Evolutionary conservation across 2,797 vertebrate species (phyloP).

Genomic region (Acanthis flammea): DNA sequence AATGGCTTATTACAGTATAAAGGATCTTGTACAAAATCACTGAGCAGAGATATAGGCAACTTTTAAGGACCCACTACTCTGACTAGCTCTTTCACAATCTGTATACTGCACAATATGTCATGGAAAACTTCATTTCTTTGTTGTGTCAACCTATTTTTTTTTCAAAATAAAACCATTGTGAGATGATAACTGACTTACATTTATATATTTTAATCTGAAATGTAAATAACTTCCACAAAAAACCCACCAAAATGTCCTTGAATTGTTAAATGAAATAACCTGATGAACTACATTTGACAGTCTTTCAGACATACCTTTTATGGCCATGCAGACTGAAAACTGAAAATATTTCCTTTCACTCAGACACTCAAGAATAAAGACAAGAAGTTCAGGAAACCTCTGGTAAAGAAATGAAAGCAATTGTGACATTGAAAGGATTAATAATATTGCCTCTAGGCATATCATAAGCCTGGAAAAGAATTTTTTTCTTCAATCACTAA

Average conservation of each 20-base stretch:
- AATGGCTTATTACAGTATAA: constrained; percentile 7
- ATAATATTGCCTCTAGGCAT: background rate
- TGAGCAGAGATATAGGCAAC: background rate
- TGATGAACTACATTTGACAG: background rate
- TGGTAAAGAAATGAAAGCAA: background rate
- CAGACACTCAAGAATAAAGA: background rate
- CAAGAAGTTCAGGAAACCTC: background rate
- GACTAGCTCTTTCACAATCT: constrained; percentile 12
- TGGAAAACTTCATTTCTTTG: background rate
- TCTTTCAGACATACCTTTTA: background rate
- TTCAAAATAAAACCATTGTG: background rate
- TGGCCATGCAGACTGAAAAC: background rate
- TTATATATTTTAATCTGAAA: background rate
- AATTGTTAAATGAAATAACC: background rate
- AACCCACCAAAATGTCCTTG: background rate
- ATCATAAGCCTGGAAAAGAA: background rate
- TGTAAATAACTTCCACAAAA: background rate
- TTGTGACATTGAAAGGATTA: background rate
- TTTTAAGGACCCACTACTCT: constrained; percentile 9
- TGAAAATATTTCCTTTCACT: background rate
- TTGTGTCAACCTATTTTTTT: background rate
- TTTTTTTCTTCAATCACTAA: background rate
- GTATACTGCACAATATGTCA: background rate
- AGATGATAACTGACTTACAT: constrained; percentile 9
- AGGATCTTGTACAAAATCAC: constrained; percentile 27